Base-by-base conservation (phyloP, 2,888 invertebrate species). In the Tinea pellionella region DNA sequence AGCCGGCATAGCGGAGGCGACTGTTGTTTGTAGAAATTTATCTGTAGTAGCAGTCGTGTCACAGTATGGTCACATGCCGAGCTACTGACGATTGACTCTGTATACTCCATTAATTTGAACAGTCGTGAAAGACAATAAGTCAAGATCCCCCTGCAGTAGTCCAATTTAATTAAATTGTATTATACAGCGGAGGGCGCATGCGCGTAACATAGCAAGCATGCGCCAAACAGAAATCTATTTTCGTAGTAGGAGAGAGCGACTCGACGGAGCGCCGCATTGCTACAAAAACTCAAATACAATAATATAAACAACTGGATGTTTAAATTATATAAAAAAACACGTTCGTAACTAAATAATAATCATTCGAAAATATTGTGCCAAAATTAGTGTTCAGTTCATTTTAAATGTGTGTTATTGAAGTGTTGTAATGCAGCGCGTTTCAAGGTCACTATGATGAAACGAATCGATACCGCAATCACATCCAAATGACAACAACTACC, bases 181-280 rank as follows among this genome's bases (percentile, higher is more conserved):
- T n/a, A 13, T 18, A 32, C 18, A 32, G 12, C 41, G 9, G 6
- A 18, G 3, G 11, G 66, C 82, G 84, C 84, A 76, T 78, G 83
- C 81, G 83, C 64, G 66, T 42, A 62, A 2, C 13, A n/a, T 29
- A 65, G 62, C 65, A 64, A 70, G 66, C 83, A 74, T 68, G 84
- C 82, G 81, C 77, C 41, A 7, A 59, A 2, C 29, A 75, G 77
- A 80, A 68, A 64, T 75, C 81, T 85, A 85, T 85, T 85, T 84
- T 77, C 78, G 86, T 81, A 75, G 67, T 62, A 59, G 69, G 73
- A 73, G 62, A 61, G 62, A 66, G 64, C n/a, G 67, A 65, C 69
- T 64, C 63, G n/a, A 65, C 62, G 47, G 9, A 47, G 30, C 47
- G 24, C 43, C 51, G 47, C 60, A 60, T 60, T 24, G 60, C 60